These are phyloP conservation scores for Drosophila parthenogenetica DNA, from an alignment of 2,888 invertebrate species.

Conservation along the genomic window DNA sequence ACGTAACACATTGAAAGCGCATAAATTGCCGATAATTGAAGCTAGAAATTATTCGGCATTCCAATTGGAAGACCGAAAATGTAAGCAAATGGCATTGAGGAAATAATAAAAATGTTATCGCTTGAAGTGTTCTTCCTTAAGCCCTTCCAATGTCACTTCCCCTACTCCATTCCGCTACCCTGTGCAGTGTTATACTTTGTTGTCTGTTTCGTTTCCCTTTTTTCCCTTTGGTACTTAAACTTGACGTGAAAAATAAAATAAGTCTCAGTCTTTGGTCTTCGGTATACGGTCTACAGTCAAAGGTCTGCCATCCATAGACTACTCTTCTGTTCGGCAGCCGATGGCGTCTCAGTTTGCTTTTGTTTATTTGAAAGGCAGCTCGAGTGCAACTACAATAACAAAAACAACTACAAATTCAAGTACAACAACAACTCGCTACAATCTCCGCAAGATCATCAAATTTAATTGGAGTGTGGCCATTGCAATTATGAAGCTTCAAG, in stretches of 20 bases:
- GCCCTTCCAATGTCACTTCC: not conserved
- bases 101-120: conserved; percentile 78
- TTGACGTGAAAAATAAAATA: conserved; percentile 50
- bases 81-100: conserved; percentile 40
- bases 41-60: conserved; percentile 11
- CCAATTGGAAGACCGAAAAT: conserved; percentile 26
- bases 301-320: conserved; percentile 13
- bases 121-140: conserved; percentile 46
- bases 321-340: conserved; percentile 20
- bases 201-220: conserved; percentile 73
- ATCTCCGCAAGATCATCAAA: conserved; percentile 79
- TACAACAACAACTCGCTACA: conserved; percentile 46
- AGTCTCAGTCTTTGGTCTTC: conserved; percentile 1
- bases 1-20: conserved; percentile 49
- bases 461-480: conserved; percentile 79
- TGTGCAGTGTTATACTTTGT: conserved; percentile 7
- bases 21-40: conserved; percentile 32
- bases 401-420: conserved; percentile 62
- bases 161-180: not conserved
- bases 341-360: conserved; percentile 58
- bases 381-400: conserved; percentile 16
- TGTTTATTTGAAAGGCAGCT: conserved; percentile 69
- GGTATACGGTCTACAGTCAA: no score
- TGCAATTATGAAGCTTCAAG: conserved; percentile 75
- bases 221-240: conserved; percentile 77